A percentile compares a stretch with the other conserved stretches of the same genome.
phyloP scores from a whole-genome alignment of 2,888 invertebrate species.

The Chrysodeixis includens region DNA sequence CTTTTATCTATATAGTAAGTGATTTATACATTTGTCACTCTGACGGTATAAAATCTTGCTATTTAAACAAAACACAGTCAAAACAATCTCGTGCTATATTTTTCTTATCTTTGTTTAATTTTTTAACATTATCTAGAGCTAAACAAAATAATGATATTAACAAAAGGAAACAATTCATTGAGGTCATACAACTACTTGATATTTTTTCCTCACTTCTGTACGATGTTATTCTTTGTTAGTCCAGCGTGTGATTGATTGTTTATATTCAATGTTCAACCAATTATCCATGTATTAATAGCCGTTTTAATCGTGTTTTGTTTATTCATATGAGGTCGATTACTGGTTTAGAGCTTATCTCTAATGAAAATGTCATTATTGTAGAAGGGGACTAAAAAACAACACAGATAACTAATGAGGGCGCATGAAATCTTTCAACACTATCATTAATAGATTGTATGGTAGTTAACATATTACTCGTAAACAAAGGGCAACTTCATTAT shows the following conservation, averaged over 20 bases:
- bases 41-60: neutral
- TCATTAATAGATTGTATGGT: constrained; percentile 1
- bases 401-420: constrained; percentile 7
- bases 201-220: constrained; percentile 2
- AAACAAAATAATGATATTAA: neutral
- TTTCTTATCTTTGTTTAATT: neutral
- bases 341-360: neutral
- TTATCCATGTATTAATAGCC: neutral
- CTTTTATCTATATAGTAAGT: neutral
- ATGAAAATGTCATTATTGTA: neutral
- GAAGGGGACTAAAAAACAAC: neutral
- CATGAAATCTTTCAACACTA: neutral
- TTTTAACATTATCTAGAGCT: neutral
- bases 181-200: neutral
- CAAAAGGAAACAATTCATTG: constrained; percentile 5
- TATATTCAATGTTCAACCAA: neutral
- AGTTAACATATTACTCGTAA: neutral
- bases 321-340: neutral
- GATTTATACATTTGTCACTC: neutral
- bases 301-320: neutral
- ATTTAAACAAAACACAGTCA: constrained; percentile 1
- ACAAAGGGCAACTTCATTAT: constrained; percentile 22
- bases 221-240: neutral
- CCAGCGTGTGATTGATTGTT: neutral
- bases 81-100: neutral